Percentiles rank a stretch among this genome's conserved stretches.
Evolutionary conservation across 2,888 invertebrate genomes (phyloP).

Genomic region (Napeogenes sylphis): DNA sequence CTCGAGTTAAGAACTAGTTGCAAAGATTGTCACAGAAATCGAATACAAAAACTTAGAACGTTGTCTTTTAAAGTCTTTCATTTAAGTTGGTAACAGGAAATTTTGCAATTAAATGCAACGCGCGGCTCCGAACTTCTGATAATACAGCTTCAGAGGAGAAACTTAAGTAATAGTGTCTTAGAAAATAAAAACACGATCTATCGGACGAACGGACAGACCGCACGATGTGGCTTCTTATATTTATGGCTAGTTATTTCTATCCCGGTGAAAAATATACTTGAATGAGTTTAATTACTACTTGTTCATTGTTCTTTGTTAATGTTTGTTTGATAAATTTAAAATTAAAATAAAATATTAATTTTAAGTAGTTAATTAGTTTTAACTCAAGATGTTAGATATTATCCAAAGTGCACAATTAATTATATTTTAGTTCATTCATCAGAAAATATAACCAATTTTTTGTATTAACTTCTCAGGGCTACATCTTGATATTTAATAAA

Average conservation of each 20-base stretch:
- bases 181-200: conserved; percentile 30
- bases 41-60: conserved; percentile 15
- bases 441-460: no score
- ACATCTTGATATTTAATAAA: no score
- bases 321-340: no score
- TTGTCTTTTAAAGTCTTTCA: conserved; percentile 26
- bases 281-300: background rate
- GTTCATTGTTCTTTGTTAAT: no score
- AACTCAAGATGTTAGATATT: no score
- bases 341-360: no score
- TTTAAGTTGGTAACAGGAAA: conserved; percentile 32
- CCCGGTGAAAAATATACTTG: background rate
- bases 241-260: background rate
- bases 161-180: conserved; percentile 34
- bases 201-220: conserved; percentile 16
- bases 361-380: no score
- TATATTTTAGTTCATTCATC: no score
- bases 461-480: no score
- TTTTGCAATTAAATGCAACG: conserved; percentile 39
- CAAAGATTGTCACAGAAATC: conserved; percentile 13
- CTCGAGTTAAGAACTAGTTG: conserved; percentile 6
- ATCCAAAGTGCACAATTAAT: no score
- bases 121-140: conserved; percentile 27
- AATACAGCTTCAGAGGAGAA: conserved; percentile 29
- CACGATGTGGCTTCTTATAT: conserved; percentile 12